A percentile compares a stretch with the other conserved stretches of the same genome.
Conservation (phyloP, 2,888 invertebrate genomes). For the Spisula solida region DNA sequence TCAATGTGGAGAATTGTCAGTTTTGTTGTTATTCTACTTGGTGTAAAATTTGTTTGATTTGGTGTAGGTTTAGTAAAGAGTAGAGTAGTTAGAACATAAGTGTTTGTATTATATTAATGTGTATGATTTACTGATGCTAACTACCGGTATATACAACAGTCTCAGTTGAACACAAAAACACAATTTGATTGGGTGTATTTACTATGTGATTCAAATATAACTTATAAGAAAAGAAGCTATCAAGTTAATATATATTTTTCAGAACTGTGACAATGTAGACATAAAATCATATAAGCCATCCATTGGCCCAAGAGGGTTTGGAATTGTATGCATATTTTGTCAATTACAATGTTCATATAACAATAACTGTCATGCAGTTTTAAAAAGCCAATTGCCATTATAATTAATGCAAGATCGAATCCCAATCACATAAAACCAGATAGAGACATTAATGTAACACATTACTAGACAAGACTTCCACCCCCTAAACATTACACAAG, state of each 20-base stretch:
- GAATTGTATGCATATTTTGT: no score
- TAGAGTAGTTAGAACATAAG: not conserved
- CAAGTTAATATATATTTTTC: no score
- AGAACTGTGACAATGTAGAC: no score
- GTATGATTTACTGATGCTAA: not conserved
- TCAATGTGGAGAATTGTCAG: conserved; percentile 3
- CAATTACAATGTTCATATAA: not conserved
- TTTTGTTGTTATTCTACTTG: conserved; percentile 23
- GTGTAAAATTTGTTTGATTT: conserved; percentile 11
- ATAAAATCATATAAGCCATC: no score
- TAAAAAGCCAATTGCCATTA: not conserved
- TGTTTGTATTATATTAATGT: not conserved
- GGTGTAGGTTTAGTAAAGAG: not conserved
- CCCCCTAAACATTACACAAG: conserved; percentile 6
- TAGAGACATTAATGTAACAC: not conserved
- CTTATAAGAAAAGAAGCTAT: no score
- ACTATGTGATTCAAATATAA: not conserved
- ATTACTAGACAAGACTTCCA: not conserved
- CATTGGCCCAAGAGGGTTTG: no score
- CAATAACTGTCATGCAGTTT: not conserved
- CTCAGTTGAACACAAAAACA: no score
- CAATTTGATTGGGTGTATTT: not conserved
- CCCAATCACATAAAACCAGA: not conserved
- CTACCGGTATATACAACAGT: not conserved
- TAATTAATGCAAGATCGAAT: not conserved